Evolutionary conservation across 2,888 invertebrate genomes (phyloP).

Genomic region (Siphlonurus alternatus): DNA sequence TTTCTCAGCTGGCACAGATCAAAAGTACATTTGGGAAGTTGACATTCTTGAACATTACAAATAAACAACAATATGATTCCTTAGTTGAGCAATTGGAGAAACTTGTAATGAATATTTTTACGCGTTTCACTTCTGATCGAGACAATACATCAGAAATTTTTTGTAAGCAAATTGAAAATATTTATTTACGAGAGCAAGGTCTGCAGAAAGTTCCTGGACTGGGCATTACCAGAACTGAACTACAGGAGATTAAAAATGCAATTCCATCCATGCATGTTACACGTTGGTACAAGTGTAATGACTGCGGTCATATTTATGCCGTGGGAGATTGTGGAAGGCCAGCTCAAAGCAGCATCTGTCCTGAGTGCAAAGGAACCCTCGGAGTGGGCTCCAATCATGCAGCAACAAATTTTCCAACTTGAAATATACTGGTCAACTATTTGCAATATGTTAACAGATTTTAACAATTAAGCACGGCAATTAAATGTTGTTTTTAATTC

Average conservation of each 20-base stretch:
- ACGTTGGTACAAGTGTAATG: neutral
- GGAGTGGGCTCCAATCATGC: neutral
- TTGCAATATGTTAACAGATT: no score
- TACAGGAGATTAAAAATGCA: neutral
- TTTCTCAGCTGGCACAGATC: neutral
- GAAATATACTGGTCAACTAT: no score
- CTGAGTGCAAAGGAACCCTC: neutral
- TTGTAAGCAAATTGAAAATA: no score
- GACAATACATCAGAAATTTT: no score
- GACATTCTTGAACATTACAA: no score
- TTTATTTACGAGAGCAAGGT: neutral
- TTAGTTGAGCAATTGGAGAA: no score
- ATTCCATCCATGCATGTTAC: neutral
- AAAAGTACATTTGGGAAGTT: neutral
- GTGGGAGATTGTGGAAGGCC: neutral
- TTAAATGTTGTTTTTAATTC: no score
- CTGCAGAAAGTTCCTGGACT: neutral
- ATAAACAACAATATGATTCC: no score
- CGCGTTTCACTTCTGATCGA: neutral
- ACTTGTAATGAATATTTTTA: neutral
- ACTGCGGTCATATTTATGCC: neutral
- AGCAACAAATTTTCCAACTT: neutral
- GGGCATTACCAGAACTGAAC: neutral
- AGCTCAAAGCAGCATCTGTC: neutral
- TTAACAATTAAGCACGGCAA: no score